Base-by-base conservation (phyloP, 2,888 invertebrate genomes). In the Drosophila fulvimacula region DNA sequence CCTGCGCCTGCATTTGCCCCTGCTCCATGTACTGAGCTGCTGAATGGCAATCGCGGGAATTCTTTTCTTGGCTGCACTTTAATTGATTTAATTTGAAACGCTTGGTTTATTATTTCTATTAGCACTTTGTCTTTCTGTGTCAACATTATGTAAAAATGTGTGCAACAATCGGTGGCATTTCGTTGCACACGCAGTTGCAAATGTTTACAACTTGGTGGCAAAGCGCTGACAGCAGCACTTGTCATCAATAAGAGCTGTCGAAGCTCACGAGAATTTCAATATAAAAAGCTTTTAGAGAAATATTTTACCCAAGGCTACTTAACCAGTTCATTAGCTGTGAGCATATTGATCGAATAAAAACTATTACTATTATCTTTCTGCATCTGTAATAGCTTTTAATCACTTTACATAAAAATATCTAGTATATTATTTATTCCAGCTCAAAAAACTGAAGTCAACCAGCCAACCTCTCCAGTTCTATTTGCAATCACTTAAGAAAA, bases 51-150 rank as follows among this genome's bases (percentile, higher is more conserved):
- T 79, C 82, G 73, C 60, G 61, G 73, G 69, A 64, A 82, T 82
- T 84, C 73, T 76, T 69, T 55, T 38, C 70, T 65, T 61, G 79
- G 62, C 62, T 67, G 71, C 51, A 60, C 66, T 71, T 77, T 87
- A 89, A 85, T 85, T 89, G 88, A 87, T 85, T 85, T 87, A 87
- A 85, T 89, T 79, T 81, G 81, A 69, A 67, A 48, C 48, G 48
- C 74, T 72, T 87, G 82, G 73, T 79, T 82, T 87, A 81, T 86
- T 89, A 81, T 87, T 88, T 76, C 79, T 69, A 69, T 77, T 73
- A 69, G 79, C 84, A 88, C 82, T 81, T 88, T 83, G 78, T 88
- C 74, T 75, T 82, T 82, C 69, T 80, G 88, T 83, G 88, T 81
- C 83, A 82, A 84, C 80, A 73, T 77, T 62, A 73, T 78, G 86